Evolutionary conservation across 30 jellyfish, hydroid and myxozoan genomes (phyloP), one percentile per base, ranked within the genome.

Genomic region (Turritopsis dohrnii): DNA sequence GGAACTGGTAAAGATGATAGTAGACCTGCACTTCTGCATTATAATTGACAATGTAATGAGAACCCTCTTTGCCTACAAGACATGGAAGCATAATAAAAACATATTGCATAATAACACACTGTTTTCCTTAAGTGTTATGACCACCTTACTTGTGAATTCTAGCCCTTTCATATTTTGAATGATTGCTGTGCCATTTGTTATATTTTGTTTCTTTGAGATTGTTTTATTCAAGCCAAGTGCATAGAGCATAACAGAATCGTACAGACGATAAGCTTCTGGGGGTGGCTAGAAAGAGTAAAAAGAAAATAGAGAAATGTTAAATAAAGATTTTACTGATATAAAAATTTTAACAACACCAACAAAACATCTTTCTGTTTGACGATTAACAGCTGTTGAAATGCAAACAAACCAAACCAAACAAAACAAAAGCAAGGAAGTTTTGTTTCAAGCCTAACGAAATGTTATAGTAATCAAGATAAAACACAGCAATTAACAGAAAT

Each of bases 211-310:
- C 28, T 84, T 74, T 20, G 31, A 18, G 0, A 84, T n/a, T 5
- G 90, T 76, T 54, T 84, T 52, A 54, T 75, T 84, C 66, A 84
- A 76, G 31, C 76, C 90, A 52, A 25, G 28, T 21, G 90, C 90
- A 27, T 84, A 84, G 22, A 84, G 71, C 23, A 25, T 41, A 0
- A 84, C 90, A 25, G 90, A 88, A 74, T 84, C 90, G 60, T 84
- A 84, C 0, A 84, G 77, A 22, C 71, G 52, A 17, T 74, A 53
- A 25, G 87, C 90, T 60, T 71, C 80, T n/a, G 66, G 66, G 1
- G 90, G 90, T 26, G 90, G 90, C 87, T 72, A 28, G 28, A 28
- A 72, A 16, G 52, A 29, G 13, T 41, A 13, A 41, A 41, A 41
- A 41, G 13, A 3, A 41, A 41, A 41, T 41, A 3, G 13, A 41